These are phyloP conservation scores for Drosophila pachea DNA, from an alignment of 1,140 invertebrate genomes.

Conservation along the genomic window DNA sequence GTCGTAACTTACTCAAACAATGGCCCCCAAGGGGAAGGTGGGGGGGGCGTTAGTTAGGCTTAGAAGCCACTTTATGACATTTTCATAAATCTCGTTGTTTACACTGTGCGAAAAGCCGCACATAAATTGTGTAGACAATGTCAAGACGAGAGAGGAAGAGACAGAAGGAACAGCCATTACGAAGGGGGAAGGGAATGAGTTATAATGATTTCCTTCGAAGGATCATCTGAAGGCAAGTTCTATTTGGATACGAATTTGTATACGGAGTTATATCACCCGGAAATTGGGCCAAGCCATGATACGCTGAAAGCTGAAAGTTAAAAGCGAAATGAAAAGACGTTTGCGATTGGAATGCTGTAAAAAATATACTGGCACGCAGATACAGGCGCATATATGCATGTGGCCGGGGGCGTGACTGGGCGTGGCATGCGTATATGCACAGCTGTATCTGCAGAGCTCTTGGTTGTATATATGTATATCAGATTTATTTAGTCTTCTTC, in stretches of 20 bases:
- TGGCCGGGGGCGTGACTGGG: not conserved
- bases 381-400: conserved; percentile 12
- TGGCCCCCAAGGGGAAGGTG: not conserved
- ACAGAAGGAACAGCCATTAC: too few species aligned
- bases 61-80: conserved; percentile 44
- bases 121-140: too few species aligned
- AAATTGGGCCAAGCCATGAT: too few species aligned
- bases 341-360: conserved; percentile 64
- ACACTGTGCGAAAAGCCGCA: conserved; percentile 7
- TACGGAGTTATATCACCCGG: too few species aligned
- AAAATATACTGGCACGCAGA: conserved; percentile 59
- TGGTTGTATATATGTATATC: conserved; percentile 49
- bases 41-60: conserved; percentile 15
- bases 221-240: too few species aligned
- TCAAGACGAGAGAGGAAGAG: too few species aligned
- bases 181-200: too few species aligned
- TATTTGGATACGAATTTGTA: too few species aligned
- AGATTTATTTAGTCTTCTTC: conserved; percentile 73
- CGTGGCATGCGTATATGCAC: conserved; percentile 1
- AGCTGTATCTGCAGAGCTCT: not conserved
- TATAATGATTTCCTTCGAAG: too few species aligned
- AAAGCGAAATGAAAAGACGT: conserved; percentile 34
- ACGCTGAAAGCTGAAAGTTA: too few species aligned
- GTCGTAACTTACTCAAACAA: conserved; percentile 7
- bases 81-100: conserved; percentile 55